Evolutionary conservation across 2,113 vertebrate genomes (phyloP).

Genomic region (Myanophis thanlyinensis): DNA sequence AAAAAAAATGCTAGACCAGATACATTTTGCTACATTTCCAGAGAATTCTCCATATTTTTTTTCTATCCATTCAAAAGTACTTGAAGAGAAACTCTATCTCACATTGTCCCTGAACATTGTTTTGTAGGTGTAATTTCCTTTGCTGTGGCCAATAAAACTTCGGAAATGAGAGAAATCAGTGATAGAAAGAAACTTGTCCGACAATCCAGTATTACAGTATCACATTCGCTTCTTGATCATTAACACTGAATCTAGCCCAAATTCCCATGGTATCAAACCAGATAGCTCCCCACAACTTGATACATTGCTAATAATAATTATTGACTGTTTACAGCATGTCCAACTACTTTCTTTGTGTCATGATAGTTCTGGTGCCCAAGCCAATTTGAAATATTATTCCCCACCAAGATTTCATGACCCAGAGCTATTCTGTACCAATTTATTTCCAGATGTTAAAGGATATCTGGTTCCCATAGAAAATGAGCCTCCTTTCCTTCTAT

Average conservation of each 20-base stretch:
- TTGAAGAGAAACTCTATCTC: not conserved
- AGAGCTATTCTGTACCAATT: slow-evolving; percentile 2
- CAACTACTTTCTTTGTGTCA: slow-evolving; percentile 15
- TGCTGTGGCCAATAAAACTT: slow-evolving; percentile 15
- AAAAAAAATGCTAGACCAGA: not conserved
- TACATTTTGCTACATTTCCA: not conserved
- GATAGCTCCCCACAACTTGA: slow-evolving; percentile 27
- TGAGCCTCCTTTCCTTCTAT: not conserved
- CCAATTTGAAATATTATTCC: slow-evolving; percentile 28
- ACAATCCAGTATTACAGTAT: slow-evolving; percentile 20
- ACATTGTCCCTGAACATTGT: not conserved
- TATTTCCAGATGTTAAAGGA: slow-evolving; percentile 7
- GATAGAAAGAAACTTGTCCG: slow-evolving; percentile 22
- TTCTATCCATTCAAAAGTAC: not conserved
- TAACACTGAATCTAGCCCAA: slow-evolving; percentile 22
- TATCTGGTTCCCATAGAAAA: slow-evolving; percentile 5
- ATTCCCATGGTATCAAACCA: slow-evolving; percentile 17
- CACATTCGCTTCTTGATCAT: slow-evolving; percentile 11
- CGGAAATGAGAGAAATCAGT: slow-evolving; percentile 13
- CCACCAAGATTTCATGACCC: slow-evolving; percentile 23
- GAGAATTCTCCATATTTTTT: not conserved
- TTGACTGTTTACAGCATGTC: slow-evolving; percentile 16
- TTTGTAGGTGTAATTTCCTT: not conserved
- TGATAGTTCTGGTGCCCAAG: slow-evolving; percentile 17
- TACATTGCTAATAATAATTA: slow-evolving; percentile 25